Conservation (phyloP, 2,797 vertebrate genomes). For the Monodelphis domestica region DNA sequence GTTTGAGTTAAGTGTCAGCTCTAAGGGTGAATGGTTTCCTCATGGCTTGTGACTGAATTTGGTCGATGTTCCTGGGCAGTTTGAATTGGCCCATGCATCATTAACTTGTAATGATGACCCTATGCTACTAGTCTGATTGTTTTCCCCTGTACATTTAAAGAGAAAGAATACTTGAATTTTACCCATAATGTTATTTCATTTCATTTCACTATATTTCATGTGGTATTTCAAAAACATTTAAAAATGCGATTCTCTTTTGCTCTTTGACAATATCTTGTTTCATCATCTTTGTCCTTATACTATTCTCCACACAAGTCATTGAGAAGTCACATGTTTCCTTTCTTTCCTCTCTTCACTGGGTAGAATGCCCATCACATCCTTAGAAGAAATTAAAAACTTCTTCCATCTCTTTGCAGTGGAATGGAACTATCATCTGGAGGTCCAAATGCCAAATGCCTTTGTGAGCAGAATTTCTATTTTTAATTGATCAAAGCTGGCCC, state of each 20-base stretch:
- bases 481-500: conserved; percentile 74
- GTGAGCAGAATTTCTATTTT: conserved; percentile 83
- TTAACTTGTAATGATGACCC: neutral
- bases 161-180: neutral
- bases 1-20: neutral
- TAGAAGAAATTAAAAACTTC: conserved; percentile 92
- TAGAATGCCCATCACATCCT: conserved; percentile 87
- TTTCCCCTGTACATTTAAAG: neutral
- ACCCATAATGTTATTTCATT: neutral
- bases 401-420: conserved; percentile 84
- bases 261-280: neutral
- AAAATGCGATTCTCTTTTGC: neutral
- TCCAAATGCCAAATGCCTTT: conserved; percentile 72
- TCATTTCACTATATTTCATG: too few species aligned
- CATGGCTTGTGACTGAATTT: neutral
- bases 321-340: neutral
- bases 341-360: conserved; percentile 83
- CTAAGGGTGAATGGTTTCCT: neutral
- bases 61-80: neutral
- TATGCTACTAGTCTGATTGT: neutral
- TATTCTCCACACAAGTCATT: neutral
- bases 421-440: conserved; percentile 78
- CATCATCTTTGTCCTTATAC: neutral
- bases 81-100: neutral
- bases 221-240: neutral